Evolutionary conservation across 1,140 invertebrate genomes (phyloP).

Genomic region (Drosophila orena): DNA sequence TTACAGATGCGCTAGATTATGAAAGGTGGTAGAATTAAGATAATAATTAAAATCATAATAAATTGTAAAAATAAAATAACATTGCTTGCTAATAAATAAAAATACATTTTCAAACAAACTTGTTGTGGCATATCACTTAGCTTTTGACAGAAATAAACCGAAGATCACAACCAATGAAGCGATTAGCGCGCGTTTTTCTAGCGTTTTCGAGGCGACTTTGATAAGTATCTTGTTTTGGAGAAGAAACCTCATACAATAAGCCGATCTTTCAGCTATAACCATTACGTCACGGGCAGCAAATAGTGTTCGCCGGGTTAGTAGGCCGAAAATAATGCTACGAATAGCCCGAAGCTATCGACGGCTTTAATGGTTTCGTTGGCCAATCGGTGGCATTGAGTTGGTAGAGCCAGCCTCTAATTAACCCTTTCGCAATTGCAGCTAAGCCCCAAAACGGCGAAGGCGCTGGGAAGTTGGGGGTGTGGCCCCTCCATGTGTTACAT

Average conservation of each 20-base stretch:
- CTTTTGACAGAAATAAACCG: conserved; percentile 38
- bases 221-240: neutral
- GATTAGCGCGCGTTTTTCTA: conserved; percentile 3
- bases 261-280: neutral
- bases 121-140: conserved; percentile 5
- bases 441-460: conserved; percentile 32
- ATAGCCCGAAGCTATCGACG: conserved; percentile 15
- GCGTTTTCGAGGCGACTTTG: conserved; percentile 20
- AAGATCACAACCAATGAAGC: conserved; percentile 41
- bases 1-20: no score
- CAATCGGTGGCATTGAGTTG: conserved; percentile 31
- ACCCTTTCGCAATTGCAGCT: conserved; percentile 73
- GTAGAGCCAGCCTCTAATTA: conserved; percentile 62
- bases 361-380: conserved; percentile 65
- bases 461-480: conserved; percentile 20
- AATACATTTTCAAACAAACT: no score
- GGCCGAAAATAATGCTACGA: conserved; percentile 1
- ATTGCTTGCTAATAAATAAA: no score
- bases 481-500: conserved; percentile 37
- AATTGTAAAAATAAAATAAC: no score
- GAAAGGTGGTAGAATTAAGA: neutral
- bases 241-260: neutral
- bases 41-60: neutral
- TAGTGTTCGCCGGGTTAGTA: conserved; percentile 8
- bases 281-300: conserved; percentile 20